Base-by-base conservation (phyloP, 2,797 vertebrate species). In the Enteromius argenteus region DNA sequence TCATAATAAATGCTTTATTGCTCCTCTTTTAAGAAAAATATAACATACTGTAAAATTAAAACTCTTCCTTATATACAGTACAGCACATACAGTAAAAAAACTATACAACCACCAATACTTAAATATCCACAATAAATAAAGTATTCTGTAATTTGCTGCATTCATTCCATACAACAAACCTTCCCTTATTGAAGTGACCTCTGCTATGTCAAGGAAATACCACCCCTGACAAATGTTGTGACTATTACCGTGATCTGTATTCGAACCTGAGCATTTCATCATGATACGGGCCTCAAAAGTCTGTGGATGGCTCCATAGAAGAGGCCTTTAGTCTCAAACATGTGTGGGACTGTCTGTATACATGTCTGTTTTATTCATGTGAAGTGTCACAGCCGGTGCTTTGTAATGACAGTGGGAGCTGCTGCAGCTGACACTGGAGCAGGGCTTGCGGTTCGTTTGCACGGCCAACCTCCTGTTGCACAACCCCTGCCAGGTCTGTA, bases 401-500 rank as follows among this genome's bases (percentile, higher is more conserved):
- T 97, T 96, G 90, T 96, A 96, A 86, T 96, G 95, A 87, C 95
- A 94, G 90, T 95, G 95, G 1, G 91, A 92, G 84, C 94, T 93
- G 0, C 90, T 91, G 85, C 94, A 94, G 30, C 94, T 95, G 91
- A 93, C 93, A 46, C 91, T 93, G 2, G 94, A 92, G 90, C 95
- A 95, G 39, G 94, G 94, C 88, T 97, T 97, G 86, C 94, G 93
- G 84, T 90, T 90, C 68, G 95, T 94, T 91, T 95, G 93, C 85
- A 92, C 75, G 0, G 93, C 93, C 90, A 96, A 91, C 88, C 94
- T 95, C 74, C 95, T 94, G 89, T 95, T 93, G 90, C 96, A 97
- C 75, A 96, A 91, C 80, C 93, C 95, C 89, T 97, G 96, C 96
- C 96, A 97, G 75, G 95, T 96, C 93, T 97, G 96, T 62, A 97